A percentile compares a stretch with the other conserved stretches of the same genome.
phyloP scores from a whole-genome alignment of 2,113 vertebrate genomes.

The Vanacampus margaritifer region DNA sequence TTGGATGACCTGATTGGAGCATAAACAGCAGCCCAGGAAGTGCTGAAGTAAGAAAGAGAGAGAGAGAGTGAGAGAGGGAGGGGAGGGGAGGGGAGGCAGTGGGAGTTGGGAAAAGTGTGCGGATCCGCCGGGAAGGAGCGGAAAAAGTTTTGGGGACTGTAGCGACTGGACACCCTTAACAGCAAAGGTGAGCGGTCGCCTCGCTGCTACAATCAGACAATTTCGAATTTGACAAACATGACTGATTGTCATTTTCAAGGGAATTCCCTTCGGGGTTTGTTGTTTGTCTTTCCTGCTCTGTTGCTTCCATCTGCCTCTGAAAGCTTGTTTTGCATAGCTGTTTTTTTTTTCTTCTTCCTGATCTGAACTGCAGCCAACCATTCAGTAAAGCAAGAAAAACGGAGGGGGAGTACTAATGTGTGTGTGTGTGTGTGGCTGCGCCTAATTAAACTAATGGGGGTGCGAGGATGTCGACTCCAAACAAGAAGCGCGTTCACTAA shows the following conservation, averaged over 20 bases:
- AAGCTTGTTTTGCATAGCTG: slow-evolving; percentile 46
- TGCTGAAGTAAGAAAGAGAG: slow-evolving; percentile 50
- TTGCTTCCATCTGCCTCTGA: slow-evolving; percentile 37
- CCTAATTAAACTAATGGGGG: slow-evolving; percentile 68
- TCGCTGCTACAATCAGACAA: not conserved
- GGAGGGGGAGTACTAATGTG: slow-evolving; percentile 51
- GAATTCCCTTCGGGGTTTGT: slow-evolving; percentile 7
- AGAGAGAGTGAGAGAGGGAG: slow-evolving; percentile 16
- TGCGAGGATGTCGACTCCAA: slow-evolving; percentile 47
- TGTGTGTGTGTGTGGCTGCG: slow-evolving; percentile 55
- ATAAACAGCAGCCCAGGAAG: slow-evolving; percentile 73
- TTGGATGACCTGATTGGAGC: slow-evolving; percentile 68
- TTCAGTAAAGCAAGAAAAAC: slow-evolving; percentile 44
- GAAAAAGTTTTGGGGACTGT: slow-evolving; percentile 60
- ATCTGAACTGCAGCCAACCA: slow-evolving; percentile 60
- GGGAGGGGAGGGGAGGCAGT: slow-evolving; percentile 18
- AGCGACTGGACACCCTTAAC: slow-evolving; percentile 36
- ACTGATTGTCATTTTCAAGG: slow-evolving; percentile 4
- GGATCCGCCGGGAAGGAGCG: slow-evolving; percentile 47
- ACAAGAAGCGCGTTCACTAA: slow-evolving; percentile 20
- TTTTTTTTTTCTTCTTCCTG: slow-evolving; percentile 1
- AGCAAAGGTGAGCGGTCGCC: slow-evolving; percentile 54
- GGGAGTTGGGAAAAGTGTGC: slow-evolving; percentile 43
- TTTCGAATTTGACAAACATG: not conserved
- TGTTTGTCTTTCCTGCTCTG: slow-evolving; percentile 32